phyloP scores from a whole-genome alignment of 2,888 invertebrate genomes.

The Nemotelus pantherinus region DNA sequence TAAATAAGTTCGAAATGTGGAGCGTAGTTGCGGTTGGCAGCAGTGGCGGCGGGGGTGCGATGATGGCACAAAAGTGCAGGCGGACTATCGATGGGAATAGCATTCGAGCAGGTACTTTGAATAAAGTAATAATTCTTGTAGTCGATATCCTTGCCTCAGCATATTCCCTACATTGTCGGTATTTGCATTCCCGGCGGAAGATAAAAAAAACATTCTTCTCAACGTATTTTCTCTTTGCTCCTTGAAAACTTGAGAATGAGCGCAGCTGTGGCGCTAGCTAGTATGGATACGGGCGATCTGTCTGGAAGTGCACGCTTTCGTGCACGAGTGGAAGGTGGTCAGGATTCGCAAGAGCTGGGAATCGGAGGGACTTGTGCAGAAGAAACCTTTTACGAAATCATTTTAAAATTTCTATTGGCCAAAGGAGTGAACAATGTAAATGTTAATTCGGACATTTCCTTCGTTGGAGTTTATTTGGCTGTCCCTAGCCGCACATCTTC shows the following conservation, averaged over 20 bases:
- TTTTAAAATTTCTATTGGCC: conserved; percentile 16
- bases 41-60: neutral
- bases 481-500: neutral
- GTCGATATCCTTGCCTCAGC: conserved; percentile 9
- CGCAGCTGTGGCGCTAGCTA: conserved; percentile 5
- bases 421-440: conserved; percentile 21
- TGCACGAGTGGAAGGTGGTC: neutral
- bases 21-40: neutral
- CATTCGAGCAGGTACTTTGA: conserved; percentile 25
- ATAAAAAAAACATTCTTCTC: neutral
- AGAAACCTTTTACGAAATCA: conserved; percentile 25
- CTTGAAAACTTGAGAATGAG: neutral
- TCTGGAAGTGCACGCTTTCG: neutral
- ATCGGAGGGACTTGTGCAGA: neutral
- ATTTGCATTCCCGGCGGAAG: neutral
- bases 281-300: neutral
- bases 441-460: conserved; percentile 29
- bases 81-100: neutral
- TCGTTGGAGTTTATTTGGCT: conserved; percentile 5
- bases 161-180: conserved; percentile 13
- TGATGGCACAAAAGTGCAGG: neutral
- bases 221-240: neutral
- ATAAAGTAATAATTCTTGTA: conserved; percentile 36
- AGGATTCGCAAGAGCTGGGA: neutral
- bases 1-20: conserved; percentile 5